Evolutionary conservation across 2,888 invertebrate genomes (phyloP), one percentile per base, ranked within the genome.

Genomic region (Chrysolina oricalcia): DNA sequence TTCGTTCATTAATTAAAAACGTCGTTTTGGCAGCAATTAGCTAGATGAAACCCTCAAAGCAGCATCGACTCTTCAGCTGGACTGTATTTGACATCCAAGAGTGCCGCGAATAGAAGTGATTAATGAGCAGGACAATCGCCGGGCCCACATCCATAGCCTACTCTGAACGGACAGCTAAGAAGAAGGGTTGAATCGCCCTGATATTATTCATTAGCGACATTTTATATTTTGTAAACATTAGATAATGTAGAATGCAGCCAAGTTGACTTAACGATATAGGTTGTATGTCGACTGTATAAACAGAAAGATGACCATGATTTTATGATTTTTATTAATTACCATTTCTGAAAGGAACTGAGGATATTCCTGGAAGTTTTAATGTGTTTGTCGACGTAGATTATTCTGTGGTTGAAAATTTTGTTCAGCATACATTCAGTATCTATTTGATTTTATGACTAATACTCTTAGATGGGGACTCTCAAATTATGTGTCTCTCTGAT

Each of bases 71-170:
- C 87, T 87, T 87, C 88, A 88, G 82, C 86, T 82, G 84, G 85
- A 86, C 87, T 89, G 89, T 87, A 86, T 88, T 89, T 89, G 89
- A 89, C 88, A 87, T 87, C 84, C 87, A 88, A 88, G 88, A 88
- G 88, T 87, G 85, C 87, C 86, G 85, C 85, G 87, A 85, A 85
- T 85, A 86, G 86, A 83, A 84, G 85, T 88, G 88, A 88, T 88
- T 88, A 88, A 88, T 88, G 88, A 87, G 87, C 86, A 83, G 87
- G 85, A 88, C 88, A 88, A 88, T 88, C 87, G 88, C 82, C 83
- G 75, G 73, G 56, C 71, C 78, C 83, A 68, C 81, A 75, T 78
- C 72, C 73, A 74, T 71, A 69, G 78, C 78, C 80, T 79, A 78
- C 80, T 77, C 79, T 74, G 62, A 40, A 75, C 71, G 76, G 80